A percentile compares a stretch with the other conserved stretches of the same genome.
Conservation (phyloP, 2,888 invertebrate species). For the Dryobota labecula region DNA sequence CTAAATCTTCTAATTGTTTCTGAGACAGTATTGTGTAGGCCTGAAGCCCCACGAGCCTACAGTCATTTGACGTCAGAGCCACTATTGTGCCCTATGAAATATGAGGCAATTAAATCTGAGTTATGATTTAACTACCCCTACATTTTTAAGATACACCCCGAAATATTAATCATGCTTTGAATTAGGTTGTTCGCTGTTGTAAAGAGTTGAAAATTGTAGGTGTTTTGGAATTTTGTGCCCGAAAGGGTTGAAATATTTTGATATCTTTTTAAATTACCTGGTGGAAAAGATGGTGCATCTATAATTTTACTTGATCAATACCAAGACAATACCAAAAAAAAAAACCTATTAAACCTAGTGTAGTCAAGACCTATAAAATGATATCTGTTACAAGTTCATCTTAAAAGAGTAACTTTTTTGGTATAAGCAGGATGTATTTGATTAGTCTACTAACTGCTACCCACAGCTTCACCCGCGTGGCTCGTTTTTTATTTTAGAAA, state of each 20-base stretch:
- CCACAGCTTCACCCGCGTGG: too few species aligned
- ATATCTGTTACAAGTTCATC: neutral
- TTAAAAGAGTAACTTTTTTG: neutral
- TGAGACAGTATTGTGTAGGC: slow-evolving; percentile 71
- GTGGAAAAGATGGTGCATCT: neutral
- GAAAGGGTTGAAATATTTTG: slow-evolving; percentile 35
- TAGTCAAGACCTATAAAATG: neutral
- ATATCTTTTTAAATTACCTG: neutral
- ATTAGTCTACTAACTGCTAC: too few species aligned
- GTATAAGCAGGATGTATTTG: too few species aligned
- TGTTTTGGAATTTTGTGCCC: slow-evolving; percentile 38
- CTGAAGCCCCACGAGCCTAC: slow-evolving; percentile 50
- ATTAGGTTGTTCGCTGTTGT: slow-evolving; percentile 34
- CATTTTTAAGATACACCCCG: slow-evolving; percentile 69
- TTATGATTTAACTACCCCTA: slow-evolving; percentile 70
- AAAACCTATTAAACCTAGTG: too few species aligned
- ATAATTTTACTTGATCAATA: neutral
- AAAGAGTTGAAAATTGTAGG: slow-evolving; percentile 51
- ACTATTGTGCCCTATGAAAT: slow-evolving; percentile 74
- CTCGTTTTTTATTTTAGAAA: too few species aligned
- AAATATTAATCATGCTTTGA: slow-evolving; percentile 65
- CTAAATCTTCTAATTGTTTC: slow-evolving; percentile 82
- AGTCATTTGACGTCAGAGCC: slow-evolving; percentile 61
- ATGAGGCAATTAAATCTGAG: slow-evolving; percentile 76
- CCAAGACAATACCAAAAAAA: too few species aligned